Percentiles rank a stretch among this genome's conserved stretches.
Evolutionary conservation across 1,140 invertebrate species (phyloP).

Genomic region (Heliconius nattereri): DNA sequence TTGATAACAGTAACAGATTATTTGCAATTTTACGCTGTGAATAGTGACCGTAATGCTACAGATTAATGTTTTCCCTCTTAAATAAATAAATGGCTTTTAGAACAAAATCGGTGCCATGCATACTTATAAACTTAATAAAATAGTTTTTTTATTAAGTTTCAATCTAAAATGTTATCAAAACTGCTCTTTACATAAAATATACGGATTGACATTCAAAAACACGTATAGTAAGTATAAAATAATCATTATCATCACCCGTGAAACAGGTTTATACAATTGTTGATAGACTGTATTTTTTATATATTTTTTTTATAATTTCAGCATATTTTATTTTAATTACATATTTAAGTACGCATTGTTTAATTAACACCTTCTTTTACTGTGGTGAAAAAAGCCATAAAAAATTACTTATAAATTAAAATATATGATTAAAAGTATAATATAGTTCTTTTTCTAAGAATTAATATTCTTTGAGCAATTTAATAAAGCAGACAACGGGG

Average conservation of each 20-base stretch:
- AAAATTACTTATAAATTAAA: too few species aligned
- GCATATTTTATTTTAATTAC: too few species aligned
- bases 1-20: slow-evolving; percentile 21
- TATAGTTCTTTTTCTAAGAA: too few species aligned
- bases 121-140: not conserved
- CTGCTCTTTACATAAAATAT: not conserved
- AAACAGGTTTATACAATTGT: not conserved
- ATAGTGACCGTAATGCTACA: not conserved
- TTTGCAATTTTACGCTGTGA: not conserved
- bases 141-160: not conserved
- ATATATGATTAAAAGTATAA: too few species aligned
- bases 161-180: not conserved
- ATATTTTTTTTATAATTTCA: too few species aligned
- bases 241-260: not conserved
- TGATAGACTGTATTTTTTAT: too few species aligned
- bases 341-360: too few species aligned
- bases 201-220: not conserved
- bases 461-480: too few species aligned
- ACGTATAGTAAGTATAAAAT: not conserved
- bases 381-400: too few species aligned
- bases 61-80: not conserved
- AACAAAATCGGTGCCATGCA: not conserved
- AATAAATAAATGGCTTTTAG: not conserved
- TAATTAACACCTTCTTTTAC: too few species aligned
- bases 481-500: too few species aligned